Evolutionary conservation across 2,888 invertebrate species (phyloP).

Genomic region (Sinohyriopsis cumingii): DNA sequence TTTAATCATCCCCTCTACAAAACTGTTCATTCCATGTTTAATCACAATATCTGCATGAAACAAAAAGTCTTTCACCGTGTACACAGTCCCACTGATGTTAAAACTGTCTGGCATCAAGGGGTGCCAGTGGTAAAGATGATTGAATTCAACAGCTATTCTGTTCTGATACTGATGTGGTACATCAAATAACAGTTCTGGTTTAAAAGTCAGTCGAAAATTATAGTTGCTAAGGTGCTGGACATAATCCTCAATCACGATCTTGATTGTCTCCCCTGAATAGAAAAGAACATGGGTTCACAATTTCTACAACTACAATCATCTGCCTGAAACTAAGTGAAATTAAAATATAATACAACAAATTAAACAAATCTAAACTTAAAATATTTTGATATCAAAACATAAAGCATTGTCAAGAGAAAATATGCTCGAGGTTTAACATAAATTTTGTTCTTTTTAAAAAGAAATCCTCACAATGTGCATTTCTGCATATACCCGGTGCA

Average conservation of each 20-base stretch:
- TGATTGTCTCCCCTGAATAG: conserved; percentile 71
- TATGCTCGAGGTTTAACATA: too few species aligned
- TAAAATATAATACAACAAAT: too few species aligned
- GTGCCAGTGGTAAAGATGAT: conserved; percentile 73
- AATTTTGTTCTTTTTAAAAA: too few species aligned
- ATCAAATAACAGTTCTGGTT: conserved; percentile 69
- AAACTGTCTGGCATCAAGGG: conserved; percentile 70
- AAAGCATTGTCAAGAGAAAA: too few species aligned
- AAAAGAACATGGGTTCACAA: neutral
- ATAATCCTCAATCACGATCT: conserved; percentile 72
- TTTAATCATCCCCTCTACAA: conserved; percentile 66
- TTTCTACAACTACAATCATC: neutral
- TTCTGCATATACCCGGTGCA: too few species aligned
- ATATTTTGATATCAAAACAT: too few species aligned
- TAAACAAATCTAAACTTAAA: too few species aligned
- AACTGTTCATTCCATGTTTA: conserved; percentile 66
- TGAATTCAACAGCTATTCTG: conserved; percentile 71
- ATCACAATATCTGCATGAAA: conserved; percentile 66
- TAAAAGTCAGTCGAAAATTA: conserved; percentile 65
- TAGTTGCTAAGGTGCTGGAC: conserved; percentile 73
- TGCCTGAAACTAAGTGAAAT: too few species aligned
- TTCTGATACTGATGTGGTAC: conserved; percentile 71
- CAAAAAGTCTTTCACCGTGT: conserved; percentile 64
- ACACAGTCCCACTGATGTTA: conserved; percentile 62
- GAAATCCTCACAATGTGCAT: too few species aligned